Evolutionary conservation across 2,797 vertebrate species (phyloP).

Genomic region (Poeciliopsis presidionis): DNA sequence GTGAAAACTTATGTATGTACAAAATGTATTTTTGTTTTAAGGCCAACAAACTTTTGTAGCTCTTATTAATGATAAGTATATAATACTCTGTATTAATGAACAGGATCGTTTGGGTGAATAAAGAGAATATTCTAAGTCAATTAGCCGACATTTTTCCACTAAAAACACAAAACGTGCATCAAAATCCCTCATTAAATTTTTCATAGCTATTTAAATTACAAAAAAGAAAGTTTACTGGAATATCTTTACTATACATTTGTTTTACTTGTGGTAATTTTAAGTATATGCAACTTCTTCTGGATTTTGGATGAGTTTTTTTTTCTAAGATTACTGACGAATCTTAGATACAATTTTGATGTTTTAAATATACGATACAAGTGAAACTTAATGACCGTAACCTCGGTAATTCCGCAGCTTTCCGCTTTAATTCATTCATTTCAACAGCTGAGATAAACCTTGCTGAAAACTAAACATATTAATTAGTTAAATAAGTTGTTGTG

Average conservation of each 20-base stretch:
- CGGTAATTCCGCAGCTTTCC: no score
- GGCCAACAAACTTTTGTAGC: background rate
- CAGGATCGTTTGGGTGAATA: background rate
- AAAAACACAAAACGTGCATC: background rate
- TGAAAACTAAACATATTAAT: background rate
- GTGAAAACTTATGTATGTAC: background rate
- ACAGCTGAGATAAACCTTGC: background rate
- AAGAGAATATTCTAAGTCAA: background rate
- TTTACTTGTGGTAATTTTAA: background rate
- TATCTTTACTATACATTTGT: background rate
- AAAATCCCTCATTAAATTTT: background rate
- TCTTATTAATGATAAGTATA: background rate
- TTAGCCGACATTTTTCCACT: background rate
- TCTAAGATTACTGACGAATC: background rate
- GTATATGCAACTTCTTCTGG: background rate
- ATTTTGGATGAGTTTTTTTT: background rate
- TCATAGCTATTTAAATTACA: background rate
- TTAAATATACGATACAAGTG: background rate
- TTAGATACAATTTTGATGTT: background rate
- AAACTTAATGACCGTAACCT: background rate
- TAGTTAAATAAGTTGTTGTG: background rate
- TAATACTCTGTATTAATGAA: background rate
- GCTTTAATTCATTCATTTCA: slow-evolving; percentile 10
- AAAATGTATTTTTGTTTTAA: background rate
- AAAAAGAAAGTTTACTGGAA: background rate